phyloP scores from a whole-genome alignment of 1,140 invertebrate genomes.

The Sinella curviseta region DNA sequence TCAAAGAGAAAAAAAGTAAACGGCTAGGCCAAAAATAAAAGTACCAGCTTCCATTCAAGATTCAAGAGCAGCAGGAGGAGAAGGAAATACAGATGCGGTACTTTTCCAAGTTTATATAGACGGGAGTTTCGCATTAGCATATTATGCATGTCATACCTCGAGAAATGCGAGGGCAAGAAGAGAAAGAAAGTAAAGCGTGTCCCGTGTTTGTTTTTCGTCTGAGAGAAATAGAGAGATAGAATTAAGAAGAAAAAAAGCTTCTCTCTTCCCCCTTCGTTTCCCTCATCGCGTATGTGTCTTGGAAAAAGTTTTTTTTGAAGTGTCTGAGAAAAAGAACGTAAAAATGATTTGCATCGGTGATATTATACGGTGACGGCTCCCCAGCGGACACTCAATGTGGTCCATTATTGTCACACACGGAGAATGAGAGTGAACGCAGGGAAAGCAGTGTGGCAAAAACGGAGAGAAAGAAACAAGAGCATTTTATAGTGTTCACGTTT shows the following conservation, averaged over 20 bases:
- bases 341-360: conserved; percentile 26
- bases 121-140: not conserved
- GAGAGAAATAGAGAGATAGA: not conserved
- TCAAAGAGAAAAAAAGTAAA: not conserved
- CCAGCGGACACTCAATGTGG: conserved; percentile 23
- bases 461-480: no score
- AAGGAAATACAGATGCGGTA: not conserved
- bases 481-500: no score
- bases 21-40: no score
- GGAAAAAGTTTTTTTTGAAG: not conserved
- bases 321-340: conserved; percentile 20
- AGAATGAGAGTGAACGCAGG: no score
- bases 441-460: not conserved
- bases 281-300: not conserved
- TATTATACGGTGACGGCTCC: conserved; percentile 15
- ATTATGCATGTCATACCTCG: conserved; percentile 13
- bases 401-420: conserved; percentile 22
- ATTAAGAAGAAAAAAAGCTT: no score
- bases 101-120: not conserved
- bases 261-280: not conserved
- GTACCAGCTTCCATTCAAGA: not conserved
- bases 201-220: not conserved
- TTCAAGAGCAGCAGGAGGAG: no score
- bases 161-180: not conserved
- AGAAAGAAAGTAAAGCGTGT: not conserved